A percentile compares a stretch with the other conserved stretches of the same genome.
phyloP scores from a whole-genome alignment of 2,888 invertebrate species.

The Cataglyphis cursor region DNA sequence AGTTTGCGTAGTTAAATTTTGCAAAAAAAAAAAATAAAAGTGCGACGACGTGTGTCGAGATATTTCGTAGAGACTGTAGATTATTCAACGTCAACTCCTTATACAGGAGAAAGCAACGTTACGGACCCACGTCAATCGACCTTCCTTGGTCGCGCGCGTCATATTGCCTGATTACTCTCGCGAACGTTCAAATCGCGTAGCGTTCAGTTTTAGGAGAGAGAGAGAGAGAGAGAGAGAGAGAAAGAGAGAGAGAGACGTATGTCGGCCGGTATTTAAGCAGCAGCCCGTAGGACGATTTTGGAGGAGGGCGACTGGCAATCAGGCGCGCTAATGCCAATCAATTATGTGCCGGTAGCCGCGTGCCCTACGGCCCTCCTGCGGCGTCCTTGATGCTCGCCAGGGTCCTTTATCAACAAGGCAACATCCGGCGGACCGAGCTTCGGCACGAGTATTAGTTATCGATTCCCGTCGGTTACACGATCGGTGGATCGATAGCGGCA shows the following conservation, averaged over 20 bases:
- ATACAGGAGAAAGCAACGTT: conserved; percentile 12
- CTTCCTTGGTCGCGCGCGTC: conserved; percentile 37
- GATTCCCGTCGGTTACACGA: conserved; percentile 73
- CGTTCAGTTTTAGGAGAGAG: conserved; percentile 22
- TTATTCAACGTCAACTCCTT: conserved; percentile 29
- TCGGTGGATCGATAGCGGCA: conserved; percentile 45
- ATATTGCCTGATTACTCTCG: conserved; percentile 75
- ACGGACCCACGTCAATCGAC: conserved; percentile 62
- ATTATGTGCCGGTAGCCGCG: conserved; percentile 82
- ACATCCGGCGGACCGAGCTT: conserved; percentile 62
- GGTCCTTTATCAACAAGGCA: conserved; percentile 77
- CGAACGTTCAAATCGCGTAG: conserved; percentile 72
- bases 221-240: background rate
- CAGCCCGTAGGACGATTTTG: conserved; percentile 74
- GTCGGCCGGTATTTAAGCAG: conserved; percentile 72
- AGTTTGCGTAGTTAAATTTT: background rate
- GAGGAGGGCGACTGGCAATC: conserved; percentile 80
- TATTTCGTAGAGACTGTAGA: too few species aligned
- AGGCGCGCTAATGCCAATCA: conserved; percentile 86
- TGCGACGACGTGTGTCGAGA: background rate
- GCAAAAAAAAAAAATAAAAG: background rate
- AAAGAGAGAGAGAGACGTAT: background rate
- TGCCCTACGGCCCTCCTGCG: conserved; percentile 61
- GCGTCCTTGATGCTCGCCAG: conserved; percentile 64
- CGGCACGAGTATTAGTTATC: conserved; percentile 78